Evolutionary conservation across 2,888 invertebrate species (phyloP), one percentile per base, ranked within the genome.

Genomic region (Piscicola geometra): DNA sequence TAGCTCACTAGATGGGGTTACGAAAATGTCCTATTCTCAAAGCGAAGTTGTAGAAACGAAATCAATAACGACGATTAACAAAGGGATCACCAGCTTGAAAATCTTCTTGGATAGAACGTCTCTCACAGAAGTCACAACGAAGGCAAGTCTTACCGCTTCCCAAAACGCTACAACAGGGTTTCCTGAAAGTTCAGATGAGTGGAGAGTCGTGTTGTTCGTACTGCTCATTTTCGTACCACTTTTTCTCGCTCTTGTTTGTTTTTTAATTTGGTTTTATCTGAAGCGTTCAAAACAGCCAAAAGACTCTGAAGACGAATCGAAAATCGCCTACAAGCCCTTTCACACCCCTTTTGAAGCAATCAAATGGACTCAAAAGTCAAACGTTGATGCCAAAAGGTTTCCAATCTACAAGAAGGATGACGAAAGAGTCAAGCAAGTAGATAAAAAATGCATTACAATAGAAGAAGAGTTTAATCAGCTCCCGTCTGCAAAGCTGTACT

Each of bases 1-100:
- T 1, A 92, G 91, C 86, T 88, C 88, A 47, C 87, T 90, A 77
- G 89, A 90, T 81, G 89, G 89, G 81, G 85, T 89, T 0, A 90
- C 88, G 36, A 91, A 89, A 85, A 75, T 79, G 71, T 56, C 78
- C 28, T 79, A 75, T 47, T 77, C 79, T 2, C 76, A 76, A 56
- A 77, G 78, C 1, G 12, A 56, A 3, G 15, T 21, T 56, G 71
- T 79, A 1, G 52, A 25, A 32, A 52, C 77, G 12, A 30, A 75
- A 9, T 73, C 25, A 5, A 25, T 60, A 32, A 32, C 71, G 30
- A 28, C 74, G 18, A n/a, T 71, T n/a, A n/a, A n/a, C n/a, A n/a
- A n/a, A n/a, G n/a, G n/a, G n/a, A n/a, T n/a, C n/a, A 5, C 47
- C 33, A n/a, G 36, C 71, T 1, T 32, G 50, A 30, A 76, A 76